Evolutionary conservation across 2,888 invertebrate genomes (phyloP).

Genomic region (Elaeidobius kamerunicus): DNA sequence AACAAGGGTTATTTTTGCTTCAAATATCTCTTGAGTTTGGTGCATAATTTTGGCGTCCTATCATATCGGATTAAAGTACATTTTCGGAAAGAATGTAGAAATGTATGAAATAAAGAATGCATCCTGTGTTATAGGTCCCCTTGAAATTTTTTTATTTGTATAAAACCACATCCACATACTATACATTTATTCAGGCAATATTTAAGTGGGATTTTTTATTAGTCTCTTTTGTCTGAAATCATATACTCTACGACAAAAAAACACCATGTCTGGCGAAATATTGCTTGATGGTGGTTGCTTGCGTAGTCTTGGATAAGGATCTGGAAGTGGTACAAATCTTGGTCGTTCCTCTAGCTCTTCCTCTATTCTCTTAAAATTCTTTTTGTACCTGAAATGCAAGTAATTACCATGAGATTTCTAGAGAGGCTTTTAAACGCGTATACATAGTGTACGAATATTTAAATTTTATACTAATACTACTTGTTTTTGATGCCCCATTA

Average conservation of each 20-base stretch:
- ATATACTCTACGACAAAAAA: constrained; percentile 93
- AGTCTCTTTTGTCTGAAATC: constrained; percentile 88
- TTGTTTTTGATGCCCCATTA: too few relatives aligned
- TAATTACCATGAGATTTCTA: background rate
- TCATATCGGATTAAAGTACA: too few relatives aligned
- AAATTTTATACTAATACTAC: too few relatives aligned
- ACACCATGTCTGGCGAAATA: constrained; percentile 79
- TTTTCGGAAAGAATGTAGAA: too few relatives aligned
- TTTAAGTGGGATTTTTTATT: constrained; percentile 50
- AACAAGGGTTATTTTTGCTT: too few relatives aligned
- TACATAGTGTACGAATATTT: too few relatives aligned
- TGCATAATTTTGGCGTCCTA: background rate
- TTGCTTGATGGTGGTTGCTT: constrained; percentile 63
- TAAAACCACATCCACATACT: constrained; percentile 15
- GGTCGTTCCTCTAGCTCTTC: constrained; percentile 68
- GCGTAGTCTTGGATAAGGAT: constrained; percentile 56
- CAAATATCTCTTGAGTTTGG: background rate
- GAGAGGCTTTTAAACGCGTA: background rate
- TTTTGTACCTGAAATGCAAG: constrained; percentile 72
- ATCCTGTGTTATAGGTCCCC: background rate
- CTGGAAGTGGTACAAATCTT: constrained; percentile 72
- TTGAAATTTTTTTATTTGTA: background rate
- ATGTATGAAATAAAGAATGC: too few relatives aligned
- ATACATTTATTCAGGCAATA: too few relatives aligned
- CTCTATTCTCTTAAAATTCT: constrained; percentile 73